Percentiles rank a stretch among this genome's conserved stretches.
Conservation (phyloP, 2,113 vertebrate genomes). For the Smithornis capensis region DNA sequence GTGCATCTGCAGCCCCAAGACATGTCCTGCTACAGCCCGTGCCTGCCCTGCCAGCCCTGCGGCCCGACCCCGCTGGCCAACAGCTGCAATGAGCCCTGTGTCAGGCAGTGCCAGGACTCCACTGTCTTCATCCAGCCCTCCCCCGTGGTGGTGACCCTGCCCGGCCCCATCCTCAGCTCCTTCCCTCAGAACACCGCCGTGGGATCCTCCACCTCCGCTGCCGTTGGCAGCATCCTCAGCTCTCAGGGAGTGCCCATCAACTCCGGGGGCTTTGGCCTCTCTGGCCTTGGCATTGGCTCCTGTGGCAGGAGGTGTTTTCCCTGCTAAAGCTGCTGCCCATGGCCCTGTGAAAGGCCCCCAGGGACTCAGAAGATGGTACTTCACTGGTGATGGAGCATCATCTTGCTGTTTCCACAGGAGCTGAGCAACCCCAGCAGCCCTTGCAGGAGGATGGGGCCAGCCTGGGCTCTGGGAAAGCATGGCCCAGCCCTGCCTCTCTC, state of each 20-base stretch:
- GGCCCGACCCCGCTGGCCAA: not conserved
- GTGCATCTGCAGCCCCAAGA: not conserved
- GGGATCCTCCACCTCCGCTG: not conserved
- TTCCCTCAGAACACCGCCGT: not conserved
- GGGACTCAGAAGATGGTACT: not conserved
- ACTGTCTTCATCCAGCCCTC: not conserved
- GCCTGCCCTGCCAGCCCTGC: not conserved
- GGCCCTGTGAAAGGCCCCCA: not conserved
- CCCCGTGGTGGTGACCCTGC: not conserved
- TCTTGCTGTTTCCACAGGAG: not conserved
- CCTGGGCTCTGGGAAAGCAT: not conserved
- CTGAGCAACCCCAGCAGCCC: not conserved
- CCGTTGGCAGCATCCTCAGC: not conserved
- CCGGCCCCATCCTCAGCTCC: not conserved
- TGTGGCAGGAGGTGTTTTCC: not conserved
- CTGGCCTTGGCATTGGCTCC: not conserved
- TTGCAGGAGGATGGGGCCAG: not conserved
- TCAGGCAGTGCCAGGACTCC: not conserved
- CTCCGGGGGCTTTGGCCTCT: not conserved
- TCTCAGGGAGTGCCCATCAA: not conserved
- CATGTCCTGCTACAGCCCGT: not conserved
- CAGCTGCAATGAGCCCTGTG: not conserved
- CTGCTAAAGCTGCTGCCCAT: not conserved
- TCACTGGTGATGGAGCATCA: rapidly evolving
- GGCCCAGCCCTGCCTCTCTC: not conserved